Base-by-base conservation (phyloP, 2,113 vertebrate species). In the Rhipidura dahli region DNA sequence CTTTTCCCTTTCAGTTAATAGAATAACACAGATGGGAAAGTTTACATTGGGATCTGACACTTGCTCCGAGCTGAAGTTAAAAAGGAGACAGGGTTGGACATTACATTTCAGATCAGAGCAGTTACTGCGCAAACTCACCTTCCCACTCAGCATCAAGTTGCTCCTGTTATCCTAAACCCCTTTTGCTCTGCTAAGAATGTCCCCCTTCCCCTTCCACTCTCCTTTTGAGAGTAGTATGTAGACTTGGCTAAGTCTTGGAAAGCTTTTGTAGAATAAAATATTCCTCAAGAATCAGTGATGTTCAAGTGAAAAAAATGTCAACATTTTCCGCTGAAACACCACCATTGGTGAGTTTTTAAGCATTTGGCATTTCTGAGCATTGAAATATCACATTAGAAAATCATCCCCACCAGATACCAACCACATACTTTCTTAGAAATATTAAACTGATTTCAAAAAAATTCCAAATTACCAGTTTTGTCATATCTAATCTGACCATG, bases 11-110 rank as follows among this genome's bases (percentile, higher is more conserved):
- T 96, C 96, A 96, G 96, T 96, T 98, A 97, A 96, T 97, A 97
- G 96, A 98, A 97, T 98, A 98, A 98, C 98, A 98, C 97, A 98
- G 98, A 98, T 98, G 98, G 97, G 95, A 97, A 94, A 93, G 96
- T 97, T 98, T 98, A 97, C 90, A 92, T 37, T 97, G 87, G 93
- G 94, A 93, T 94, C 33, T 72, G 86, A 95, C 73, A 65, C 69
- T 96, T 8, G 1, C 65, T 91, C 70, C 40, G 71, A 88, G 71
- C 49, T 93, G 80, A 27, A 89, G 56, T 30, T 70, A 78, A 94
- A 91, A 92, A 95, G 94, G 86, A 96, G 53, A 86, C 5, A 7
- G 72, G 90, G 78, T 49, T 66, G 93, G 78, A 73, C 89, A 17
- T 83, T 73, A 79, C n/a, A 10, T 73, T 89, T 91, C 70, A 79